phyloP scores from a whole-genome alignment of 2,113 vertebrate genomes.

The Montifringilla adamsi region DNA sequence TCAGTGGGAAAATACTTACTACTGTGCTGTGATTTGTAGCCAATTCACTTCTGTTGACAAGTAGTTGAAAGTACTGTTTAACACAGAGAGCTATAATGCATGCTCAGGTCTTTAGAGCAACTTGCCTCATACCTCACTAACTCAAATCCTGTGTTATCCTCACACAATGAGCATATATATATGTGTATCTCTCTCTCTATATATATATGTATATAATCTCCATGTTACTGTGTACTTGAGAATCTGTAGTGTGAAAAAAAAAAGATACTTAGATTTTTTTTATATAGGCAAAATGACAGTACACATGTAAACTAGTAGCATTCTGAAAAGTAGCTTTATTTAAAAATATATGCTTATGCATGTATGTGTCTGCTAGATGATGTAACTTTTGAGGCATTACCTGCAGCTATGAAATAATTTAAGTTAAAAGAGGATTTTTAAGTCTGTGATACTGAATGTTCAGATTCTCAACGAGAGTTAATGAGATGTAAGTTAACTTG shows the following conservation, averaged over 20 bases:
- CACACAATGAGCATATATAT: not conserved
- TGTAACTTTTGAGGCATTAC: not conserved
- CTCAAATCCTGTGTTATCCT: not conserved
- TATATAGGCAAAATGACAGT: not conserved
- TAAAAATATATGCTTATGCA: not conserved
- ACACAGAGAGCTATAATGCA: not conserved
- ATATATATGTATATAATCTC: not conserved
- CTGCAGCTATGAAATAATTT: not conserved
- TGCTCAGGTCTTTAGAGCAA: not conserved
- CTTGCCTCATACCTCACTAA: not conserved
- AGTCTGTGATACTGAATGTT: not conserved
- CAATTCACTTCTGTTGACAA: not conserved
- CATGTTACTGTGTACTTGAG: not conserved
- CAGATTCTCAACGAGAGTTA: not conserved
- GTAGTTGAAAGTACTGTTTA: not conserved
- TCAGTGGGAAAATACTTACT: not conserved
- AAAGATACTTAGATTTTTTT: not conserved
- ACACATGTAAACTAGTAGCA: not conserved
- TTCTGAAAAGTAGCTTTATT: not conserved
- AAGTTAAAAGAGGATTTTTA: not conserved
- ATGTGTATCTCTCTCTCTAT: too few relatives aligned
- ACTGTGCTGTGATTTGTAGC: not conserved
- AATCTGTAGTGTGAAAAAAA: not conserved
- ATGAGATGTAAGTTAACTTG: not conserved
- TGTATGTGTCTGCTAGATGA: not conserved